These are phyloP conservation scores for Camponotus vicinus DNA, from an alignment of 1,140 invertebrate genomes.

Conservation along the genomic window DNA sequence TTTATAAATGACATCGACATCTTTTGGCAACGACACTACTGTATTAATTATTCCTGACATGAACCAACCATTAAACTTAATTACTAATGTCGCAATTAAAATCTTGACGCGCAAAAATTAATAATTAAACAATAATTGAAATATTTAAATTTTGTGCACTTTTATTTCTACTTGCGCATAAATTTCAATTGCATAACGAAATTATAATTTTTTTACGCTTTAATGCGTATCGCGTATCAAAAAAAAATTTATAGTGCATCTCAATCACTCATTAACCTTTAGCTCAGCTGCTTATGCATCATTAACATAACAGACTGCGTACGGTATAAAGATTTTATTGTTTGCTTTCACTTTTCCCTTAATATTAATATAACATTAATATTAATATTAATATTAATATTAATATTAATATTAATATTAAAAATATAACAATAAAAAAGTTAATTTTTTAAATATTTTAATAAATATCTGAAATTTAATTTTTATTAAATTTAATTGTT, in stretches of 20 bases:
- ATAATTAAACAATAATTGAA: neutral
- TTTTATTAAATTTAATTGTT: neutral
- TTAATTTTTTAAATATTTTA: neutral
- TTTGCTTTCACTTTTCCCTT: neutral
- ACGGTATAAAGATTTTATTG: slow-evolving; percentile 4
- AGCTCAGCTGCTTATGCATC: slow-evolving; percentile 7
- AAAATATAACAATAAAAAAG: neutral
- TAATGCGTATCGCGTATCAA: neutral
- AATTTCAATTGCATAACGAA: neutral
- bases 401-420: too few relatives aligned
- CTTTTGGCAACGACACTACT: slow-evolving; percentile 7
- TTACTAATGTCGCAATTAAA: neutral
- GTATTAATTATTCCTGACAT: neutral
- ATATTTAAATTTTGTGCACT: neutral
- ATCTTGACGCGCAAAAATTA: neutral
- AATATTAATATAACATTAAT: neutral
- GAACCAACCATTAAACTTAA: neutral
- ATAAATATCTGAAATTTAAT: neutral
- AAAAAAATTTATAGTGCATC: neutral
- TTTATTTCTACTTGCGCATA: neutral
- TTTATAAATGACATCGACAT: neutral
- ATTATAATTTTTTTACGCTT: neutral
- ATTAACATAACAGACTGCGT: neutral
- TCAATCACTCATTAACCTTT: slow-evolving; percentile 23
- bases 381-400: too few relatives aligned